A percentile compares a stretch with the other conserved stretches of the same genome.
phyloP scores from a whole-genome alignment of 2,888 invertebrate genomes.

The Craniophora ligustri region DNA sequence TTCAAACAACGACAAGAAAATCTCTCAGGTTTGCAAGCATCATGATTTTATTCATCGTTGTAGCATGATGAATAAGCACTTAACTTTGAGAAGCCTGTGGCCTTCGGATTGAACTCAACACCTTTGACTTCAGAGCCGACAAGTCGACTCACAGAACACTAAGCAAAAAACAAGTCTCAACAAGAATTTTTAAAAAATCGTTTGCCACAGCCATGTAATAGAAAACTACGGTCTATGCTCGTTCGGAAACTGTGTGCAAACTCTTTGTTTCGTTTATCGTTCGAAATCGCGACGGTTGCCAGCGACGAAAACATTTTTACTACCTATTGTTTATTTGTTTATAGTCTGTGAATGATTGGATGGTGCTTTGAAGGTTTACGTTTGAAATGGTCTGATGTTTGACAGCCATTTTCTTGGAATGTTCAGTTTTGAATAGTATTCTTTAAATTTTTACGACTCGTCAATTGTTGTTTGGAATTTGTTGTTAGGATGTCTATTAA shows the following conservation, averaged over 20 bases:
- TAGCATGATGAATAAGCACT: no score
- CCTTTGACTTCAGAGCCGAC: no score
- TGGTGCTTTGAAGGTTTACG: conserved; percentile 32
- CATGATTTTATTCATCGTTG: no score
- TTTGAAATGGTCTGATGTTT: conserved; percentile 18
- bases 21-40: no score
- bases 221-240: conserved; percentile 54
- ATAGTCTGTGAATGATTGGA: conserved; percentile 43
- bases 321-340: conserved; percentile 49
- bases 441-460: not conserved
- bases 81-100: no score
- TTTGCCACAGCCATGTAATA: conserved; percentile 47
- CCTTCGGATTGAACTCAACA: no score
- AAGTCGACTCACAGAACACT: no score
- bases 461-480: not conserved
- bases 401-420: conserved; percentile 5
- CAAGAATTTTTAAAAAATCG: conserved; percentile 27
- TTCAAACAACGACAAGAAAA: no score
- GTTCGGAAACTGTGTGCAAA: conserved; percentile 50
- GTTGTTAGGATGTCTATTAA: no score
- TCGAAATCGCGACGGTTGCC: conserved; percentile 54
- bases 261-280: conserved; percentile 58
- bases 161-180: no score
- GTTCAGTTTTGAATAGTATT: not conserved
- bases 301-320: conserved; percentile 50